Base-by-base conservation (phyloP, 2,113 vertebrate species). In the Trogon surrucura region DNA sequence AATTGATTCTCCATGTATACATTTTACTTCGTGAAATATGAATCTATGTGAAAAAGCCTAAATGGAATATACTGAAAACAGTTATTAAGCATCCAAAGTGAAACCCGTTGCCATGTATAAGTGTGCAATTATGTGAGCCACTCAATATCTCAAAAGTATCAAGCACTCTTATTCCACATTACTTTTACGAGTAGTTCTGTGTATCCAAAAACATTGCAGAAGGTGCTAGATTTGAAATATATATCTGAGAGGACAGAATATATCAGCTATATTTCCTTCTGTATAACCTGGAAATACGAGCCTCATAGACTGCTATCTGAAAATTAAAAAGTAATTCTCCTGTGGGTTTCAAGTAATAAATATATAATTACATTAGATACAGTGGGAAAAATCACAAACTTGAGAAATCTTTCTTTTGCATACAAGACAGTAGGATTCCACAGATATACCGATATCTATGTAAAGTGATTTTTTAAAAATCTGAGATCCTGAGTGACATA, bases 81-180 rank as follows among this genome's bases (percentile, higher is more conserved):
- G 22, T 17, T 36, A 10, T 25, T 34, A 77, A 73, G 3, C 29
- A 54, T 41, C 9, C 6, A 38, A 3, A 47, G 16, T 53, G 48
- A 91, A 86, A n/a, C 3, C 16, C 8, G n/a, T 14, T 56, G 18
- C 2, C 14, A 45, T 0, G 0, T 53, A 14, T 60, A 51, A 47
- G 5, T 32, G 61, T 47, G 23, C 14, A 44, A 20, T 53, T 61
- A 18, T 13, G 8, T 75, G n/a, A 77, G 26, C 5, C 21, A 27
- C 14, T 73, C 50, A 65, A 32, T 70, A 34, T 22, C 34, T 21
- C 53, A 26, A 27, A 66, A 86, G 13, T 20, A 2, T 30, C n/a
- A 56, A 53, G 23, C 16, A 72, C 19, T 53, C 32, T 47, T 85
- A 19, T 72, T 4, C 5, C 15, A 3, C 8, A 27, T 61, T 92